Evolutionary conservation across 2,888 invertebrate genomes (phyloP), one percentile per base, ranked within the genome.

Genomic region (Lasioglossum leucozonium): DNA sequence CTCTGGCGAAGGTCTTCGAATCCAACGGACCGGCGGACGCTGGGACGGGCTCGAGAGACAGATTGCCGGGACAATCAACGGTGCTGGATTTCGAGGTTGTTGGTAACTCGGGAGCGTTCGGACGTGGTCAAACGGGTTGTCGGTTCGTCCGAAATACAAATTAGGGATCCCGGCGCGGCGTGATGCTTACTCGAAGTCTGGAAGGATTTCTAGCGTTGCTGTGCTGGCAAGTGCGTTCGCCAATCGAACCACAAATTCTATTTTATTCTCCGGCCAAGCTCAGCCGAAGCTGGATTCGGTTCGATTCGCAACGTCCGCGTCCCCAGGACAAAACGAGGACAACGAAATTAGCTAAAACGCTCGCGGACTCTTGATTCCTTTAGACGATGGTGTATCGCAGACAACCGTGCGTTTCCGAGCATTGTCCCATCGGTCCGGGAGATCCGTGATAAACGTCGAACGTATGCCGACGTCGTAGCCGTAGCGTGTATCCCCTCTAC

Each of bases 361-460:
- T n/a, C n/a, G n/a, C 34, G 34, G 34, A 34, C 34, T 34, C 34
- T 34, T 34, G 3, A 34, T 34, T 34, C 34, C 34, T n/a, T n/a
- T 34, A 34, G 34, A 34, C 34, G 34, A 34, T 34, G 34, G 34
- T n/a, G n/a, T 34, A 34, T 34, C 34, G 34, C 34, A 74, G 47
- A 55, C 8, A n/a, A 65, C 62, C 83, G 82, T 84, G 84, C 73
- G 22, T 34, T 77, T 77, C 76, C 79, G 77, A 77, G 88, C 88
- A 87, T 92, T 91, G 92, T 91, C 16, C 10, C 18, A 72, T 65
- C 75, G 85, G 84, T 86, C 77, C 82, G 78, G 77, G 80, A 90
- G 91, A 91, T 91, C 77, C 79, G 79, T 84, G 92, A 92, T 91
- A 91, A 92, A 91, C 88, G 87, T 83, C 87, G 87, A 80, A 88